These are phyloP conservation scores for Falco concolor DNA, from an alignment of 2,797 vertebrate species.

Conservation along the genomic window DNA sequence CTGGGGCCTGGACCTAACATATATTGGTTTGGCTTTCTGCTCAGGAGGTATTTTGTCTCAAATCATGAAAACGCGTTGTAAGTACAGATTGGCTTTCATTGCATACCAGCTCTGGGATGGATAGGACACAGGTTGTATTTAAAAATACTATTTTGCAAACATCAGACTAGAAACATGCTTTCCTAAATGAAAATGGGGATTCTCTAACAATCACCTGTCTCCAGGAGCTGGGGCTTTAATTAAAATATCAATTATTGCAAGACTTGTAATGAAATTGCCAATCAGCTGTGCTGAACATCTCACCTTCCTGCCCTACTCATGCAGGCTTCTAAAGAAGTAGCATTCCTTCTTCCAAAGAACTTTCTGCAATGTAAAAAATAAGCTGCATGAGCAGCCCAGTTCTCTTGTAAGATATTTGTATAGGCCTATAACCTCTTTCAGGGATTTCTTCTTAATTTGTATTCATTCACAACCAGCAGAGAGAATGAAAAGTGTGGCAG, in stretches of 20 bases:
- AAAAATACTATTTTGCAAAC: not conserved
- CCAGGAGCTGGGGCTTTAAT: conserved; percentile 8
- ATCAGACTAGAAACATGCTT: not conserved
- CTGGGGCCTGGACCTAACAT: not conserved
- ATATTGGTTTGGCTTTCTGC: not conserved
- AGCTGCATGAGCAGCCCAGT: not conserved
- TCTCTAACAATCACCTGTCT: not conserved
- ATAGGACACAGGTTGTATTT: not conserved
- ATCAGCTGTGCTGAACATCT: not conserved
- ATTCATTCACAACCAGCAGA: conserved; percentile 39
- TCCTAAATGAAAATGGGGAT: conserved; percentile 15
- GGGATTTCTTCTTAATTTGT: conserved; percentile 50
- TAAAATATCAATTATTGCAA: conserved; percentile 15
- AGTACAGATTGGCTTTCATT: not conserved
- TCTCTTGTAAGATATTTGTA: conserved; percentile 14
- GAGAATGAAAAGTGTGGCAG: conserved; percentile 43
- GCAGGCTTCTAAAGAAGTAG: not conserved
- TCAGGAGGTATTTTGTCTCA: not conserved
- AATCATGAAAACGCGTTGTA: not conserved
- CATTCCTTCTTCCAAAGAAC: not conserved
- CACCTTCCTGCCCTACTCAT: not conserved
- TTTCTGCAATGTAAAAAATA: not conserved
- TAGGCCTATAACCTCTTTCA: not conserved
- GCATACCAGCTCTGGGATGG: not conserved
- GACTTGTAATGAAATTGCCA: not conserved